These are phyloP conservation scores for Gorsachius magnificus DNA, from an alignment of 2,797 vertebrate species.

Conservation along the genomic window DNA sequence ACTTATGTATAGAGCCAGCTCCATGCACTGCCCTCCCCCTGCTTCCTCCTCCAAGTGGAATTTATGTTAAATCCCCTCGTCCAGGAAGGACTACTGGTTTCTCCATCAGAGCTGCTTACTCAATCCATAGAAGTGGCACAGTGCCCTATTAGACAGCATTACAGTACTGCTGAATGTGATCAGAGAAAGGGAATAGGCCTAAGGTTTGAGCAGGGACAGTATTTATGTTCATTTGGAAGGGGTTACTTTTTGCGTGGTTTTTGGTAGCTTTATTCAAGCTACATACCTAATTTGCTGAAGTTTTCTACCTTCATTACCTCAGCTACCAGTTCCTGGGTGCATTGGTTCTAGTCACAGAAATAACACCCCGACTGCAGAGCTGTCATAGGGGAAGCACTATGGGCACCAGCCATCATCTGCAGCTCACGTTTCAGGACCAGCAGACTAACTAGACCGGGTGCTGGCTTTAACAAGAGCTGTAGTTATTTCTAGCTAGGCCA, in stretches of 20 bases:
- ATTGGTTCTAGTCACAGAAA: neutral
- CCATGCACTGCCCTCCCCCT: neutral
- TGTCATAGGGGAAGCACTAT: neutral
- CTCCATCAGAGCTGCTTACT: neutral
- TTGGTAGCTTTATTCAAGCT: neutral
- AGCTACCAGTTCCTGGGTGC: neutral
- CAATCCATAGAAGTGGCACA: neutral
- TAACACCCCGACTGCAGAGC: neutral
- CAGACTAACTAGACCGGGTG: fast-evolving
- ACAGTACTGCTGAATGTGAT: neutral
- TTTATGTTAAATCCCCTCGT: neutral
- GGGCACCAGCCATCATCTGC: neutral
- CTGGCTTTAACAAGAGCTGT: neutral
- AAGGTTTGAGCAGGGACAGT: fast-evolving
- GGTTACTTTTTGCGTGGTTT: neutral
- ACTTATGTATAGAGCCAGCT: neutral
- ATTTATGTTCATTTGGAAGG: neutral
- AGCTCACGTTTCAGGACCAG: neutral
- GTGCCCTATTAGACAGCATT: neutral
- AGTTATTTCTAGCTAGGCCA: neutral
- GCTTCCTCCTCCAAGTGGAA: neutral
- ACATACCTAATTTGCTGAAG: neutral
- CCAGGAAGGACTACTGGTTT: neutral
- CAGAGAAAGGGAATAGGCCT: neutral
- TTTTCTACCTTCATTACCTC: neutral